Evolutionary conservation across 1,140 invertebrate species (phyloP).

Genomic region (Stegodyphus mimosarum): DNA sequence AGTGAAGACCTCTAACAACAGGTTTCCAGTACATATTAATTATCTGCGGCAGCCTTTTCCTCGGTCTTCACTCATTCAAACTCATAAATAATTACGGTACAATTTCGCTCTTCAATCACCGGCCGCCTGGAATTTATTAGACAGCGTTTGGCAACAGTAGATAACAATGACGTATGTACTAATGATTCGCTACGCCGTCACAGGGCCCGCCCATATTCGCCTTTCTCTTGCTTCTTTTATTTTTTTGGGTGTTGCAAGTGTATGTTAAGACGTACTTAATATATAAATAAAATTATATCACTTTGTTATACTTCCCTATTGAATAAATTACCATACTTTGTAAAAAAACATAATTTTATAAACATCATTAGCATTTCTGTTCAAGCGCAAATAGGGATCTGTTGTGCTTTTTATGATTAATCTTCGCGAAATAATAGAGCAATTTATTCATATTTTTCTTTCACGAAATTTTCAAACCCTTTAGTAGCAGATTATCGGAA

Average conservation of each 20-base stretch:
- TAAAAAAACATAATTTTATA: too few relatives aligned
- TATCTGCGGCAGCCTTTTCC: constrained; percentile 53
- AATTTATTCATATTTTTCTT: too few relatives aligned
- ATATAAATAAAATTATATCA: too few relatives aligned
- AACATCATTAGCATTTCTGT: too few relatives aligned
- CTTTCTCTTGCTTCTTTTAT: neutral
- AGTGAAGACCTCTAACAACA: constrained; percentile 59
- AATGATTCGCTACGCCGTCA: constrained; percentile 48
- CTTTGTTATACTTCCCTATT: too few relatives aligned
- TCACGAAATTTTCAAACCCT: too few relatives aligned
- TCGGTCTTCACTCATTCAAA: constrained; percentile 51
- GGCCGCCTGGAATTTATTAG: constrained; percentile 56
- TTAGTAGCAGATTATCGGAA: too few relatives aligned
- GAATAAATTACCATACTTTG: too few relatives aligned
- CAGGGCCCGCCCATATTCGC: constrained; percentile 25
- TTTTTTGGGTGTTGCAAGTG: neutral
- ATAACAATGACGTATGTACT: constrained; percentile 59
- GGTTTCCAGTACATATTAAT: constrained; percentile 60
- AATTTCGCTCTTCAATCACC: constrained; percentile 55
- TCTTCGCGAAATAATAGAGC: too few relatives aligned
- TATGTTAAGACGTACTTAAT: too few relatives aligned
- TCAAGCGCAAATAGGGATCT: too few relatives aligned
- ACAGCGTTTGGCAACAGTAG: constrained; percentile 55
- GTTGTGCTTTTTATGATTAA: too few relatives aligned
- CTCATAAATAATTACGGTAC: constrained; percentile 59